Conservation (phyloP, 2,797 vertebrate genomes). For the Helarctos malayanus region DNA sequence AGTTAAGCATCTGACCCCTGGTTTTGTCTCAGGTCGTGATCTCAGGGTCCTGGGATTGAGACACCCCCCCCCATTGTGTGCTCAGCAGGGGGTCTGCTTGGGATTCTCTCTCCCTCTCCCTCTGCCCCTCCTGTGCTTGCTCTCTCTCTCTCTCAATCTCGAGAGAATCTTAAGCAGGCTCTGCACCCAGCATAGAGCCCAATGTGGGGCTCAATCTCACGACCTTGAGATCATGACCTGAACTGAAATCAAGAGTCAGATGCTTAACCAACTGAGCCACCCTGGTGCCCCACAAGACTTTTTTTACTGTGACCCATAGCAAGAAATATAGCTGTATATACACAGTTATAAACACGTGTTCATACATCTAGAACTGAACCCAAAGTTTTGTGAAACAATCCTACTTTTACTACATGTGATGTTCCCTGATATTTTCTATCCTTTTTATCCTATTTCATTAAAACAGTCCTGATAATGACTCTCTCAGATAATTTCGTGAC, state of each 20-base stretch:
- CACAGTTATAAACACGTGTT: not conserved
- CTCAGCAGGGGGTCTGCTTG: no score
- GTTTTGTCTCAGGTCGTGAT: no score
- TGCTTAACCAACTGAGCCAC: not conserved
- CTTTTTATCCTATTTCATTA: not conserved
- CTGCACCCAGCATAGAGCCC: not conserved
- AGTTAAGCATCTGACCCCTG: no score
- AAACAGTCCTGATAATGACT: not conserved
- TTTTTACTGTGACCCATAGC: not conserved
- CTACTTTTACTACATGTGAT: not conserved
- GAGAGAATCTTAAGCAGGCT: not conserved
- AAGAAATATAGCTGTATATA: not conserved
- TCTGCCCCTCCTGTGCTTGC: no score
- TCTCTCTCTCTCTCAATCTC: no score
- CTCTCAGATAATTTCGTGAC: constrained; percentile 4
- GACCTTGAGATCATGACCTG: not conserved
- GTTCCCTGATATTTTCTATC: not conserved
- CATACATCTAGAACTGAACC: not conserved
- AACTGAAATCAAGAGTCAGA: not conserved
- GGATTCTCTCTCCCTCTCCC: no score
- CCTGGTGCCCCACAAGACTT: not conserved
- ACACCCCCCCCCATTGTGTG: no score
- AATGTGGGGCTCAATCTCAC: not conserved
- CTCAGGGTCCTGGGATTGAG: no score
- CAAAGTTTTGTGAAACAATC: constrained; percentile 41